Evolutionary conservation across 1,140 invertebrate species (phyloP).

Genomic region (Chrysoperla carnea): DNA sequence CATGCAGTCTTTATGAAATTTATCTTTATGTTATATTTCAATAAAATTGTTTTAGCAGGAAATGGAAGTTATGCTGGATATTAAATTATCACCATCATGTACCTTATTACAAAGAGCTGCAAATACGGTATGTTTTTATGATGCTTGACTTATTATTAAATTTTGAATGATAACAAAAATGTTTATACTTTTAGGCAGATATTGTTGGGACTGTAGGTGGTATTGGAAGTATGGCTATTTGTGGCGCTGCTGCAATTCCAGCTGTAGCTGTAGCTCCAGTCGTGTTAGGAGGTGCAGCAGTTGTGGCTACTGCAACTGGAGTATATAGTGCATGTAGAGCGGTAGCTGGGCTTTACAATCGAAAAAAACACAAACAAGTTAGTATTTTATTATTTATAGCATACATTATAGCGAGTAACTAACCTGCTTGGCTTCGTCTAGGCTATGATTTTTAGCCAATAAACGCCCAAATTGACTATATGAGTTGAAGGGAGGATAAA

Average conservation of each 20-base stretch:
- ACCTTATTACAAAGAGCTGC: too few relatives aligned
- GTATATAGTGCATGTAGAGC: slow-evolving; percentile 1
- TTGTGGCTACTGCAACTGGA: slow-evolving; percentile 5
- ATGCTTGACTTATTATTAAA: too few relatives aligned
- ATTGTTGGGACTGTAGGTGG: not conserved
- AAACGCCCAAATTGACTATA: too few relatives aligned
- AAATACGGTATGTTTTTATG: too few relatives aligned
- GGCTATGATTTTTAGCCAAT: too few relatives aligned
- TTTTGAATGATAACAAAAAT: too few relatives aligned
- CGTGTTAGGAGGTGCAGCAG: slow-evolving; percentile 4
- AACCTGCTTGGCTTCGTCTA: not conserved
- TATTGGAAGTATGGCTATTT: not conserved
- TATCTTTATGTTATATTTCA: too few relatives aligned
- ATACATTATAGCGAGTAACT: not conserved
- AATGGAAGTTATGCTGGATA: too few relatives aligned
- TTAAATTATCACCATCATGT: too few relatives aligned
- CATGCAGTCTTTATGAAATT: too few relatives aligned
- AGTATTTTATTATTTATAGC: not conserved
- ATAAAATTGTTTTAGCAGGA: too few relatives aligned
- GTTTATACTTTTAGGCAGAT: not conserved
- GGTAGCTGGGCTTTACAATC: slow-evolving; percentile 3
- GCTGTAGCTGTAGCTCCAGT: slow-evolving; percentile 3
- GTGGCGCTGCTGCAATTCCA: not conserved
- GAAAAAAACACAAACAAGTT: slow-evolving; percentile 8
- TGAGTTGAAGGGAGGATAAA: too few relatives aligned